Evolutionary conservation across 2,888 invertebrate species (phyloP), one percentile per base, ranked within the genome.

Genomic region (Amblyjoppa proteus): DNA sequence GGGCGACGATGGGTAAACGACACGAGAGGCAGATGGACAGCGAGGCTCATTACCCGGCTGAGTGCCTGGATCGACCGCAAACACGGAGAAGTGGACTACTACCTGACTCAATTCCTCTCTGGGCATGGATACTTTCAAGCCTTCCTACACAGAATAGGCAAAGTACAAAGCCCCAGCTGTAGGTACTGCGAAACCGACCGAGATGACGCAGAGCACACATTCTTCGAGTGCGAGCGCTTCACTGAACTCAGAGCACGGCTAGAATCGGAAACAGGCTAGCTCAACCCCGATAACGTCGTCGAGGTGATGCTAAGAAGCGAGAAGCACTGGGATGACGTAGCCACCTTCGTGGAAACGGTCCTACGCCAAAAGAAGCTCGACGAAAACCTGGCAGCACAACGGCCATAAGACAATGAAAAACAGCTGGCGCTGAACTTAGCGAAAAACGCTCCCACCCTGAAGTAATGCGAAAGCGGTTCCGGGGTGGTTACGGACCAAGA

Each of bases 101-200:
- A 87, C 79, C 61, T 88, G 5, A 88, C 88, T 2, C 88, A 88
- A 71, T 79, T 88, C 16, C 80, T 87, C 2, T 79, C 77, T 9
- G 87, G 85, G 4, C 88, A 89, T 56, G 88, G 87, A 13, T 87
- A 83, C 58, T 90, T 88, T 68, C 66, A 53, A 9, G 31, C 69
- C 9, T 88, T 87, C 79, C 83, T 88, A 11, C 20, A 75, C 38
- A 81, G 49, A 16, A 75, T 85, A 51, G 78, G 61, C 0, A 87
- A 79, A 68, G 58, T 70, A 11, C 70, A 28, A 0, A 45, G 20
- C n/a, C 61, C 77, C 25, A 31, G 25, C 11, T 85, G 87, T 49
- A 73, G 69, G 7, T 83, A 77, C 66, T 69, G 78, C 25, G 51
- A 16, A 28, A 5, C 49, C n/a, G 49, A 69, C 0, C 75, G 56